Base-by-base conservation (phyloP, 1,140 invertebrate species). In the Heliconius himera region DNA sequence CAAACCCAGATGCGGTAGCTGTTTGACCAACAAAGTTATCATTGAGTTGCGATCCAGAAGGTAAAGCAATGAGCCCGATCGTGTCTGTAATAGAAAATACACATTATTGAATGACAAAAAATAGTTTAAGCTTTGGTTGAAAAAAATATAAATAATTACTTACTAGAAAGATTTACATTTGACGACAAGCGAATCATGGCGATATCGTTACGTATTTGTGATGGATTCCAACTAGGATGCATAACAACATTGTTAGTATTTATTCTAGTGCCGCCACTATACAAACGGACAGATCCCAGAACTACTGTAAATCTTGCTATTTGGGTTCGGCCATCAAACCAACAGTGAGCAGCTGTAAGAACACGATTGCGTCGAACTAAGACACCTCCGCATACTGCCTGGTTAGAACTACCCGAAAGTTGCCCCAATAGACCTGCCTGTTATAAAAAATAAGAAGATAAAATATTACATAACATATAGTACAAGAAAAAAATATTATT, bases 321-420 rank as follows among this genome's bases (percentile, higher is more conserved):
- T 73, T 88, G 85, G 70, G 81, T 75, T 3, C 49, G 13, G 13
- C 87, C 87, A 33, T 90, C 87, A 8, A 20, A 80, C 87, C 88
- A 90, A 81, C 89, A 91, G 79, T 91, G 89, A 22, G 88, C 89
- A 20, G 89, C 89, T 8, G 86, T 90, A 1, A 89, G 38, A 1
- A 87, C 54, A 22, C 87, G 79, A 36, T 74, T 80, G 11, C 51
- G 1, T 9, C n/a, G 77, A 16, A 91, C 36, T 11, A 91, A 77
- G 6, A 84, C 84, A 18, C 81, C 83, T 2, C 90, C 90, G 56
- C 90, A 90, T 0, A 88, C 83, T 73, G 83, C 81, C 41, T 78
- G 73, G 20, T 79, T 81, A 1, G 74, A 73, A 0, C 72, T 70
- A 22, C 84, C 85, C 1, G 82, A 33, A 66, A 87, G 77, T 22